A percentile compares a stretch with the other conserved stretches of the same genome.
These are phyloP conservation scores for Falcaria lacertinaria DNA, from an alignment of 2,888 invertebrate species.

Conservation along the genomic window DNA sequence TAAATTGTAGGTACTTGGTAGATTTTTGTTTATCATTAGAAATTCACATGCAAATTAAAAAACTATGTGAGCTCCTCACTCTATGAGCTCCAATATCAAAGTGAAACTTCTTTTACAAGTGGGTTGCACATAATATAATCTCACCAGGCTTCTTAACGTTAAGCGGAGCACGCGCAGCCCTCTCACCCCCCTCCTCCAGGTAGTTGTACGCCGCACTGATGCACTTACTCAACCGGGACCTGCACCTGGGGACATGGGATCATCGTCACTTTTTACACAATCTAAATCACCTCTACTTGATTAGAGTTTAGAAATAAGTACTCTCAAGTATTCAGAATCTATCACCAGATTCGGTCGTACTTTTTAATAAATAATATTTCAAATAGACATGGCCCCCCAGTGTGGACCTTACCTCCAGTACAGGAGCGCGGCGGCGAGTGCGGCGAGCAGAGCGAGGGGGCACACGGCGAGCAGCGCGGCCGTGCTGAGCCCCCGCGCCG, in stretches of 20 bases:
- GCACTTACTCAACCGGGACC: conserved; percentile 69
- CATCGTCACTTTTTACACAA: not conserved
- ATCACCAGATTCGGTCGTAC: too few species aligned
- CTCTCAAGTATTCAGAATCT: too few species aligned
- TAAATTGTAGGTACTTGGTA: too few species aligned
- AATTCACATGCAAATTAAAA: too few species aligned
- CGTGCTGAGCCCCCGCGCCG: conserved; percentile 30
- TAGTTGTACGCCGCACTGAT: conserved; percentile 74
- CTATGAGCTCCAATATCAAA: too few species aligned
- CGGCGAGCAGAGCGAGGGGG: conserved; percentile 48
- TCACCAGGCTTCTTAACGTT: conserved; percentile 72
- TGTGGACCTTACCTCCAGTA: conserved; percentile 52
- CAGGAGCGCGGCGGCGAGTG: conserved; percentile 46
- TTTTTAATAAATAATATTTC: too few species aligned
- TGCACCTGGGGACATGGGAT: conserved; percentile 34
- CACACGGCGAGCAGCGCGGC: conserved; percentile 52
- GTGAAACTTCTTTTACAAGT: too few species aligned
- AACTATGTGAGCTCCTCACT: too few species aligned
- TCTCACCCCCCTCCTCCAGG: conserved; percentile 69
- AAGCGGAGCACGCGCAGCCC: conserved; percentile 59
- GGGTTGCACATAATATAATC: conserved; percentile 3
- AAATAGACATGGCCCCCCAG: not conserved
- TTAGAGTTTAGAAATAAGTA: too few species aligned
- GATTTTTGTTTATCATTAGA: too few species aligned
- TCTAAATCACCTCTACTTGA: too few species aligned